phyloP scores from a whole-genome alignment of 1,140 invertebrate genomes.

The Pentalonia nigronervosa region DNA sequence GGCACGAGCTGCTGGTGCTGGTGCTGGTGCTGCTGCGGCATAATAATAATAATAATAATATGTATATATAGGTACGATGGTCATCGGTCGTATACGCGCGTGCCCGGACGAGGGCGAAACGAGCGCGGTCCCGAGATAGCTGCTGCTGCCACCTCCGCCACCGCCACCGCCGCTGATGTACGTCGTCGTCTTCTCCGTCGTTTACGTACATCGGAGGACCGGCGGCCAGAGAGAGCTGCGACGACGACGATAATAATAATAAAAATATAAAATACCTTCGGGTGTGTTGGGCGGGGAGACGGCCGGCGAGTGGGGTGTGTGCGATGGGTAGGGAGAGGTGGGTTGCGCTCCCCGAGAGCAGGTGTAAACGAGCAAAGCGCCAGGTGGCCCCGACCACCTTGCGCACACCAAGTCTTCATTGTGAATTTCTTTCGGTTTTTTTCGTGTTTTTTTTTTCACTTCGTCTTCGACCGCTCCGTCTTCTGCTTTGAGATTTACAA shows the following conservation, averaged over 20 bases:
- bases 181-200: too few species aligned
- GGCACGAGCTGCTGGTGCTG: constrained; percentile 21
- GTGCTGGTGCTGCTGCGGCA: too few species aligned
- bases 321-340: neutral
- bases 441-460: neutral
- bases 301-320: neutral
- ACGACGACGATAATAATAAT: neutral
- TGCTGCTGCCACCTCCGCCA: neutral
- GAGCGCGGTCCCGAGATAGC: neutral
- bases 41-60: too few species aligned
- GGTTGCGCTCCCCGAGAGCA: neutral
- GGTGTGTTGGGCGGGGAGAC: too few species aligned
- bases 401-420: constrained; percentile 30
- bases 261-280: neutral
- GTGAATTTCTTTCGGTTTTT: neutral
- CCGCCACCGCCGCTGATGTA: too few species aligned
- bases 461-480: neutral
- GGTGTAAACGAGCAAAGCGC: constrained; percentile 46
- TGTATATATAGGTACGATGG: neutral
- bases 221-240: neutral
- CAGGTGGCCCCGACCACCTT: constrained; percentile 52
- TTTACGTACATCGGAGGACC: neutral
- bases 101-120: too few species aligned
- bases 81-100: neutral
- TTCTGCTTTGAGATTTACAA: neutral